These are phyloP conservation scores for Kuschelorhynchus macadamiae DNA, from an alignment of 2,888 invertebrate genomes.

Conservation along the genomic window DNA sequence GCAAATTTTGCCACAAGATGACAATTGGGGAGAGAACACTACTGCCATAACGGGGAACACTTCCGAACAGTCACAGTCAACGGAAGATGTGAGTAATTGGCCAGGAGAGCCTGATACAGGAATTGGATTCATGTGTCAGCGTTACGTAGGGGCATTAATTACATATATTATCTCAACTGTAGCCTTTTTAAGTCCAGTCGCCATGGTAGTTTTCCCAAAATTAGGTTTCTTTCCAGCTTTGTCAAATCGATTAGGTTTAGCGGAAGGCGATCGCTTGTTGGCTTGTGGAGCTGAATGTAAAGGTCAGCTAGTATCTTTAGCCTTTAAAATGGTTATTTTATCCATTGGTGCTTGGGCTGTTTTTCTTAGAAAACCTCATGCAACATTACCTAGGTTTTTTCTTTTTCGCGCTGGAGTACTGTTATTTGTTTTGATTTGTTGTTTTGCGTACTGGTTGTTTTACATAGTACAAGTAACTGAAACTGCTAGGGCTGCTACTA, in stretches of 20 bases:
- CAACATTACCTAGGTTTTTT: conserved; percentile 92
- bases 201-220: conserved; percentile 96
- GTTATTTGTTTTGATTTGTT: conserved; percentile 89
- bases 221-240: conserved; percentile 87
- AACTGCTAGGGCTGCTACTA: conserved; percentile 83
- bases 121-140: conserved; percentile 81
- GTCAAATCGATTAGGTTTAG: conserved; percentile 77
- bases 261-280: conserved; percentile 80
- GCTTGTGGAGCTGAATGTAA: conserved; percentile 95
- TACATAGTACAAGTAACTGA: conserved; percentile 93
- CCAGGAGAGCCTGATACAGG: conserved; percentile 81
- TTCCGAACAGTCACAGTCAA: conserved; percentile 94
- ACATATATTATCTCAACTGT: conserved; percentile 84
- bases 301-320: conserved; percentile 90
- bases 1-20: conserved; percentile 95
- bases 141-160: conserved; percentile 86
- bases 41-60: conserved; percentile 98
- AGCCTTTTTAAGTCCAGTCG: conserved; percentile 92
- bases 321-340: conserved; percentile 91
- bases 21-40: conserved; percentile 99
- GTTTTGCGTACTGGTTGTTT: conserved; percentile 98
- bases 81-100: conserved; percentile 91
- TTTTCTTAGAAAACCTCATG: conserved; percentile 86
- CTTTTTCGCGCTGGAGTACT: conserved; percentile 92
- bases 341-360: conserved; percentile 94